A percentile compares a stretch with the other conserved stretches of the same genome.
Evolutionary conservation across 2,113 vertebrate genomes (phyloP).

Genomic region (Rana temporaria): DNA sequence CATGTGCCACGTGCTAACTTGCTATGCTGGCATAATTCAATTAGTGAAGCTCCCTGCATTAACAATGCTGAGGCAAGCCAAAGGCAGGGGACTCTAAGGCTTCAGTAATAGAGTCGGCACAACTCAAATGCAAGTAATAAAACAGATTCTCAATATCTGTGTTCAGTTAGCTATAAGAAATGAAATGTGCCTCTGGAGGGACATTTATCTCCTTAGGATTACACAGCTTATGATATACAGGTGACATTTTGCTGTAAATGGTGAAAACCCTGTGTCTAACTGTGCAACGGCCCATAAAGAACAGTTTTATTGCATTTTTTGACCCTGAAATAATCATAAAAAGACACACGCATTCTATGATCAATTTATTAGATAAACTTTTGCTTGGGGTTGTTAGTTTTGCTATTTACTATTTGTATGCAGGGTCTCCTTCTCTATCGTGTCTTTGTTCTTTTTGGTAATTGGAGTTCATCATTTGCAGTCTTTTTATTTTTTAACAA

Average conservation of each 20-base stretch:
- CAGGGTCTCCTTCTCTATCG: too few relatives aligned
- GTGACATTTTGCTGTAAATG: constrained; percentile 41
- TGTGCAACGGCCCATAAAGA: constrained; percentile 14
- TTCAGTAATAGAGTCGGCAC: not conserved
- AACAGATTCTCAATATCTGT: not conserved
- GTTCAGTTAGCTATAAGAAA: constrained; percentile 29
- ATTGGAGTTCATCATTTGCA: too few relatives aligned
- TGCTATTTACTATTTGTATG: not conserved
- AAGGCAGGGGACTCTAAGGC: not conserved
- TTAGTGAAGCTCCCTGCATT: constrained; percentile 1
- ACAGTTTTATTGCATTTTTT: constrained; percentile 19
- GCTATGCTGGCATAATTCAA: constrained; percentile 18
- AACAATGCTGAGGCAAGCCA: not conserved
- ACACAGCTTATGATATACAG: constrained; percentile 10
- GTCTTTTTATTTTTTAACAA: too few relatives aligned
- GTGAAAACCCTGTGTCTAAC: not conserved
- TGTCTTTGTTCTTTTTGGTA: too few relatives aligned
- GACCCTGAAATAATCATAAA: constrained; percentile 38
- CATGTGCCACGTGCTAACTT: constrained; percentile 14
- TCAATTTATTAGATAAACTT: constrained; percentile 14
- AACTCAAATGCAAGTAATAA: not conserved
- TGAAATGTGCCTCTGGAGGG: not conserved
- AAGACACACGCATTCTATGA: not conserved
- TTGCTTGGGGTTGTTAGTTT: not conserved
- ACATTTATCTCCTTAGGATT: constrained; percentile 11